A percentile compares a stretch with the other conserved stretches of the same genome.
Evolutionary conservation across 2,888 invertebrate species (phyloP).

Genomic region (Eupeodes latifasciatus): DNA sequence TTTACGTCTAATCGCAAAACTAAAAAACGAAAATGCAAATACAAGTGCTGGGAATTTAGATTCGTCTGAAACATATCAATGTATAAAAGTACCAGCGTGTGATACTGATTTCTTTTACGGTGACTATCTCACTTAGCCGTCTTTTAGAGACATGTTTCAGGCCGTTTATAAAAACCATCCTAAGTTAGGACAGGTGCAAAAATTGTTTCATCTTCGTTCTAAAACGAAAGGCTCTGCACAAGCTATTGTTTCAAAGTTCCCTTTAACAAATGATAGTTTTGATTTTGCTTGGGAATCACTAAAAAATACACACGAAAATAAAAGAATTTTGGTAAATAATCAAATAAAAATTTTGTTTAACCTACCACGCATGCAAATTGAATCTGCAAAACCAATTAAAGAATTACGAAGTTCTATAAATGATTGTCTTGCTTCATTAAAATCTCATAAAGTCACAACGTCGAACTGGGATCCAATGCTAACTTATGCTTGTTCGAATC

Average conservation of each 20-base stretch:
- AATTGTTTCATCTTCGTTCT: too few species aligned
- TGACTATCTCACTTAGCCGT: not conserved
- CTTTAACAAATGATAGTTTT: not conserved
- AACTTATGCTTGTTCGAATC: conserved; percentile 16
- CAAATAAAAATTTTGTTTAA: conserved; percentile 8
- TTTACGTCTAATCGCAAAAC: too few species aligned
- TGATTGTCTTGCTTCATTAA: not conserved
- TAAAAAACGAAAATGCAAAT: too few species aligned
- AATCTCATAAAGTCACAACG: not conserved
- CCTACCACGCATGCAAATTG: not conserved
- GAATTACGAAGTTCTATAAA: conserved; percentile 1
- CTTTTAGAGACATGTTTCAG: not conserved
- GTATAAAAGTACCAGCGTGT: conserved; percentile 25
- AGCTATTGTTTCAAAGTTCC: too few species aligned
- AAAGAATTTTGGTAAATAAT: conserved; percentile 4
- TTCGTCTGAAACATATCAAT: conserved; percentile 84
- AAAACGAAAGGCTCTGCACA: too few species aligned
- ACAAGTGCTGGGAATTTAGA: too few species aligned
- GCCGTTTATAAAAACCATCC: too few species aligned
- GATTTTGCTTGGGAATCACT: conserved; percentile 7
- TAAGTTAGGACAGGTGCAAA: too few species aligned
- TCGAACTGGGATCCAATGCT: conserved; percentile 26
- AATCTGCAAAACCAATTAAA: not conserved
- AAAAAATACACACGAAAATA: conserved; percentile 17
- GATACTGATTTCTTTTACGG: not conserved